phyloP scores from a whole-genome alignment of 2,797 vertebrate species.

The Sebastiscus albofasciatus region DNA sequence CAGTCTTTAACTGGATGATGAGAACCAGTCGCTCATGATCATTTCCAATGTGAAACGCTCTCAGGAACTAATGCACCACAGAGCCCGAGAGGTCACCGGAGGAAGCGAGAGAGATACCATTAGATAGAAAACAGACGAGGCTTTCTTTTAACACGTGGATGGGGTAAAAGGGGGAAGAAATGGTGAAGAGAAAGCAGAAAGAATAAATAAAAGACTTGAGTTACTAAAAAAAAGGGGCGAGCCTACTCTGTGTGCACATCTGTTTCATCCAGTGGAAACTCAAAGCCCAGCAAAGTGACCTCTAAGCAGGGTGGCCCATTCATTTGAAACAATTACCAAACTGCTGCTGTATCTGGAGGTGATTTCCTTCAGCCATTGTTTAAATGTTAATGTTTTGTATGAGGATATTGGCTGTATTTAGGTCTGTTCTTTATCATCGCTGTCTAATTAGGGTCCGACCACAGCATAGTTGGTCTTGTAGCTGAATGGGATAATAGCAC shows the following conservation, averaged over 20 bases:
- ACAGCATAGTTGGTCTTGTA: slow-evolving; percentile 30
- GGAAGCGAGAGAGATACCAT: slow-evolving; percentile 37
- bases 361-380: slow-evolving; percentile 62
- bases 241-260: slow-evolving; percentile 46
- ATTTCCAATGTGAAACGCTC: slow-evolving; percentile 59
- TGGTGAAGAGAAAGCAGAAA: slow-evolving; percentile 25
- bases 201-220: slow-evolving; percentile 31
- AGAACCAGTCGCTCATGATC: slow-evolving; percentile 78
- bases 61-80: slow-evolving; percentile 66
- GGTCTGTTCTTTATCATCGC: slow-evolving; percentile 53
- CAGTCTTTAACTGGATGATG: slow-evolving; percentile 74
- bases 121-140: slow-evolving; percentile 56
- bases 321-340: slow-evolving; percentile 63
- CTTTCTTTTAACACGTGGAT: slow-evolving; percentile 19
- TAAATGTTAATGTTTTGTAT: slow-evolving; percentile 46
- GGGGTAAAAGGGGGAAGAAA: slow-evolving; percentile 25
- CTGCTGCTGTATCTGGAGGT: slow-evolving; percentile 59
- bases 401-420: slow-evolving; percentile 27
- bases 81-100: slow-evolving; percentile 57
- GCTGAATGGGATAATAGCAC: slow-evolving; percentile 27
- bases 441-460: slow-evolving; percentile 36
- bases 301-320: slow-evolving; percentile 60
- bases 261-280: slow-evolving; percentile 62
- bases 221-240: slow-evolving; percentile 45
- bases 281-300: slow-evolving; percentile 58